Evolutionary conservation across 2,113 vertebrate species (phyloP), one percentile per base, ranked within the genome.

Genomic region (Malurus alboscapulatus): DNA sequence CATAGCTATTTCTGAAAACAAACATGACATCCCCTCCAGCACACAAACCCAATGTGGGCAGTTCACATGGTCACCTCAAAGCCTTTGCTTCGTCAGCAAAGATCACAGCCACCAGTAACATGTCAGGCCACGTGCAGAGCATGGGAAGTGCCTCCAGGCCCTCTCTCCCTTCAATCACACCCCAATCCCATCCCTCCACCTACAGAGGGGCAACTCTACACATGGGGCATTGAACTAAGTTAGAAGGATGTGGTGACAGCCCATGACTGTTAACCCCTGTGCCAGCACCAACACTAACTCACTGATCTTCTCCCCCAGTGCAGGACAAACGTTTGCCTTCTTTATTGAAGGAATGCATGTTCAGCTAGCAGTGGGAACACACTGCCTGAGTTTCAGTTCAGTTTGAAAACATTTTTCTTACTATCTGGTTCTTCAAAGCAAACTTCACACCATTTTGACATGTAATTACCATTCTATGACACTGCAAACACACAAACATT

Each of bases 241-340:
- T 11, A 27, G 17, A 48, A 36, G 25, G 45, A 48, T 48, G 45
- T 48, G 45, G 17, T 67, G 45, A n/a, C 45, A 48, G 24, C 20
- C 44, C 17, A 8, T 11, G 17, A 50, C 5, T 65, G 45, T 21
- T 48, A 44, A 20, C 36, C 36, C 44, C 53, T 61, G 34, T 44
- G 53, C 27, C 54, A 76, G 27, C 0, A 1, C 27, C 14, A 27
- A 67, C 0, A 2, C 27, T 12, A 29, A 67, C 36, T 32, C 0
- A 1, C 17, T 55, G 34, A 61, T 16, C 32, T 66, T 51, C 21
- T 40, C 48, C 5, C 14, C 75, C 20, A 40, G 40, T 26, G 67
- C 21, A 73, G 54, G 34, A 85, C 32, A 17, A 16, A 12, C 53
- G 76, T 85, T 45, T 29, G 47, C 21, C 29, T 42, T 38, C 72